Evolutionary conservation across 2,797 vertebrate species (phyloP).

Genomic region (Mormyrus proboscirostris): DNA sequence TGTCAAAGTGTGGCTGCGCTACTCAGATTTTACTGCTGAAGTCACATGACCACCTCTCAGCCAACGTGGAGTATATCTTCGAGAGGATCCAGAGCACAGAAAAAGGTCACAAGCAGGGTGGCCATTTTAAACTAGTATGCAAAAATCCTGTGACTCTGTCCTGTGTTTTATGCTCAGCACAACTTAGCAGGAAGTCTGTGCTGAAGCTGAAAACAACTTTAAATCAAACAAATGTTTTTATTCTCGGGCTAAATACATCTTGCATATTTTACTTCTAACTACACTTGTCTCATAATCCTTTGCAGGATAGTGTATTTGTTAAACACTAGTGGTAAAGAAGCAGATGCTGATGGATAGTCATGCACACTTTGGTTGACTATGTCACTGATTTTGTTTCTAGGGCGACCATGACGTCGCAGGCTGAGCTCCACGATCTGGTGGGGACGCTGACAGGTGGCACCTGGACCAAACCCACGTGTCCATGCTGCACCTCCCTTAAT

Average conservation of each 20-base stretch:
- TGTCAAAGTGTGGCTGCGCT: background rate
- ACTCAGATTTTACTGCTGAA: background rate
- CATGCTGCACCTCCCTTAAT: slow-evolving; percentile 51
- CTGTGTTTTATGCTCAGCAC: background rate
- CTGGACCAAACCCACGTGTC: slow-evolving; percentile 62
- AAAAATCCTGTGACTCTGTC: background rate
- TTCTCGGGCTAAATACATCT: background rate
- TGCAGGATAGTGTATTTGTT: background rate
- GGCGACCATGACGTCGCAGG: background rate
- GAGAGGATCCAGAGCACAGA: background rate
- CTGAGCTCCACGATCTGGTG: background rate
- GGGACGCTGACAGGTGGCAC: slow-evolving; percentile 22
- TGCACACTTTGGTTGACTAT: background rate
- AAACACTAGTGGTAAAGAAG: background rate
- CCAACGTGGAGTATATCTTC: background rate
- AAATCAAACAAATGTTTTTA: background rate
- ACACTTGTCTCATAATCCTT: background rate
- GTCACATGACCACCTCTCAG: background rate
- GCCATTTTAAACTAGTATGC: background rate
- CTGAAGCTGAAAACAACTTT: background rate
- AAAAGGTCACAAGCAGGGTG: background rate
- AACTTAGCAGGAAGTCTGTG: background rate
- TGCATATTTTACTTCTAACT: background rate
- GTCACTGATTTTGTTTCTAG: background rate
- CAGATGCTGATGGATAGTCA: background rate